phyloP scores from a whole-genome alignment of 2,888 invertebrate species.

The Netelia fuscicornis region DNA sequence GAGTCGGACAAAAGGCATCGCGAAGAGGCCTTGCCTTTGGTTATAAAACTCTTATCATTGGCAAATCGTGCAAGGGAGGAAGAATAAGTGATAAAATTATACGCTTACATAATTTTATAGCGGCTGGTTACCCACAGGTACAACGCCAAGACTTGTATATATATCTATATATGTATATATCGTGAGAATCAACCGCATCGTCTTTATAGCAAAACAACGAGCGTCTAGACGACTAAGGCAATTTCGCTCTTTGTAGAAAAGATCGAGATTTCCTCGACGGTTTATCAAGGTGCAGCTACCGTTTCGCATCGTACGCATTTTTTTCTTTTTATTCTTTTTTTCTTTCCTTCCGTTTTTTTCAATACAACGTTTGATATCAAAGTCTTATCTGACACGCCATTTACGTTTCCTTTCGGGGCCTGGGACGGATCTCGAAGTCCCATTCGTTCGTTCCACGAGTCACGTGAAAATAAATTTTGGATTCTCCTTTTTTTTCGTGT shows the following conservation, averaged over 20 bases:
- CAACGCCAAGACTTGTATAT: slow-evolving; percentile 19
- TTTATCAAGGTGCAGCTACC: slow-evolving; percentile 62
- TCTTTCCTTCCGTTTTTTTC: slow-evolving; percentile 3
- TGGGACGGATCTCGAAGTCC: not conserved
- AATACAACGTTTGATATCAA: slow-evolving; percentile 46
- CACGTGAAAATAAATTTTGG: not conserved
- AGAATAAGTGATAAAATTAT: slow-evolving; percentile 73
- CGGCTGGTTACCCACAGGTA: slow-evolving; percentile 45
- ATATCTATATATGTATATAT: slow-evolving; percentile 35
- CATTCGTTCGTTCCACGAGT: slow-evolving; percentile 11
- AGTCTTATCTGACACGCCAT: slow-evolving; percentile 60
- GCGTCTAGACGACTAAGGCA: slow-evolving; percentile 46
- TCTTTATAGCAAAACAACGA: slow-evolving; percentile 10
- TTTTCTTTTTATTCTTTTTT: slow-evolving; percentile 23
- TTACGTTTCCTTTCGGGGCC: slow-evolving; percentile 46
- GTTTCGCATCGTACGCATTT: slow-evolving; percentile 58
- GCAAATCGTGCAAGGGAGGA: slow-evolving; percentile 63
- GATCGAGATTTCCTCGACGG: slow-evolving; percentile 55
- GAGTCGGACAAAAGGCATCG: slow-evolving; percentile 15
- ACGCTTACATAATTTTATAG: slow-evolving; percentile 71
- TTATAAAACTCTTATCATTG: slow-evolving; percentile 70
- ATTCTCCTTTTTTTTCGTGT: too few relatives aligned
- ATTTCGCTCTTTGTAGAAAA: slow-evolving; percentile 54
- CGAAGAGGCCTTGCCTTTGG: slow-evolving; percentile 45
- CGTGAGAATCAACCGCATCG: slow-evolving; percentile 63